Base-by-base conservation (phyloP, 1,140 invertebrate genomes). In the Rhysida immarginata region DNA sequence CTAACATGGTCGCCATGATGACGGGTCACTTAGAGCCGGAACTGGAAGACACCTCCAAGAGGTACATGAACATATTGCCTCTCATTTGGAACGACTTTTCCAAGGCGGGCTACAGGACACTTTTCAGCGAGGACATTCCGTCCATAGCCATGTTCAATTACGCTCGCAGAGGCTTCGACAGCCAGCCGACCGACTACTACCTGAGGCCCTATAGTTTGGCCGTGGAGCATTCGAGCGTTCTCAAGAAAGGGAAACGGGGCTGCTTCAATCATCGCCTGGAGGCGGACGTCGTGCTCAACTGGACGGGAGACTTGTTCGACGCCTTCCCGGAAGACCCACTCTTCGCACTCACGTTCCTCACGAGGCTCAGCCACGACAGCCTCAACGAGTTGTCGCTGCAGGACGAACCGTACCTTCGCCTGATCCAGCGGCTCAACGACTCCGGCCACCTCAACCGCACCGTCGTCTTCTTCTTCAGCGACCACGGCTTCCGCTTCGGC, bases 401-500 rank as follows among this genome's bases (percentile, higher is more conserved):
- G 16, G 71, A 73, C 58, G 53, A 58, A 16, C 63, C 66, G 2
- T 61, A 69, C 26, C 55, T 61, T 16, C 55, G 63, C 16, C 48
- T 63, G 2, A 41, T 45, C 29, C 54, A 54, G 5, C 21, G 52
- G 41, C 58, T 75, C 0, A 63, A 73, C 27, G 68, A 75, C 54
- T 26, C 14, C 13, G 57, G 57, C 13, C 16, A 46, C 41, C 20
- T 58, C 27, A 21, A 58, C 53, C 26, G 35, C 5, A 21, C 41
- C 43, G 67, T 78, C 0, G 66, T 96, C 0, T 74, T 96, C 24
- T 78, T 95, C n/a, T 75, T 92, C 60, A 93, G 89, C 63, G 94
- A 97, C 69, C 94, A 97, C 68, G 93, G 94, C 0, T 82, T 93
- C 63, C 69, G 94, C 26, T 95, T 86, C 74, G 91, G 92, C 1